phyloP scores from a whole-genome alignment of 2,888 invertebrate species.

The Candidula unifasciata region DNA sequence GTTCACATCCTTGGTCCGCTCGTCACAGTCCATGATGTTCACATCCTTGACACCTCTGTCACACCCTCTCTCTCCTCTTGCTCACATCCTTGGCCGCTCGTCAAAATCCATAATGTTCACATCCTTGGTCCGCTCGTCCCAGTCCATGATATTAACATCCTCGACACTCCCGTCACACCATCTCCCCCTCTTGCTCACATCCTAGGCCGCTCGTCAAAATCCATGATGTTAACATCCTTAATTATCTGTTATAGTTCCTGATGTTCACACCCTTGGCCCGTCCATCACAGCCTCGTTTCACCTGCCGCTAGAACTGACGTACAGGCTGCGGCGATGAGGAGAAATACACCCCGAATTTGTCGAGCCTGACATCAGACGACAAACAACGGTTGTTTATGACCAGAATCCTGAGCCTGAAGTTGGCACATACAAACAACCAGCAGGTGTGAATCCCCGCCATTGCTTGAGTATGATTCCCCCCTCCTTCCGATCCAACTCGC shows the following conservation, averaged over 20 bases:
- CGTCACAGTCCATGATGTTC: no score
- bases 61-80: no score
- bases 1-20: no score
- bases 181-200: background rate
- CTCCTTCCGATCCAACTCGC: background rate
- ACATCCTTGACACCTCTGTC: no score
- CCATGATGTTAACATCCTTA: background rate
- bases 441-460: constrained; percentile 31
- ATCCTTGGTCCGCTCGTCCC: background rate
- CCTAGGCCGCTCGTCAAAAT: background rate
- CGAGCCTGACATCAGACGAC: background rate
- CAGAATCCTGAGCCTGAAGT: background rate
- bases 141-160: background rate
- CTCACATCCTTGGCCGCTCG: no score
- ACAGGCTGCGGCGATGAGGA: background rate
- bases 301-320: no score
- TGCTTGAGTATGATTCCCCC: no score
- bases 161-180: background rate
- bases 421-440: constrained; percentile 37
- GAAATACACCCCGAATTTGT: background rate
- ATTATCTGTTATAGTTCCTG: background rate
- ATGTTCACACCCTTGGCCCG: background rate
- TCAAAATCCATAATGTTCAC: no score
- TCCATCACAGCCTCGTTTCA: no score
- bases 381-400: background rate